Evolutionary conservation across 2,797 vertebrate species (phyloP).

Genomic region (Acanthopagrus latus): DNA sequence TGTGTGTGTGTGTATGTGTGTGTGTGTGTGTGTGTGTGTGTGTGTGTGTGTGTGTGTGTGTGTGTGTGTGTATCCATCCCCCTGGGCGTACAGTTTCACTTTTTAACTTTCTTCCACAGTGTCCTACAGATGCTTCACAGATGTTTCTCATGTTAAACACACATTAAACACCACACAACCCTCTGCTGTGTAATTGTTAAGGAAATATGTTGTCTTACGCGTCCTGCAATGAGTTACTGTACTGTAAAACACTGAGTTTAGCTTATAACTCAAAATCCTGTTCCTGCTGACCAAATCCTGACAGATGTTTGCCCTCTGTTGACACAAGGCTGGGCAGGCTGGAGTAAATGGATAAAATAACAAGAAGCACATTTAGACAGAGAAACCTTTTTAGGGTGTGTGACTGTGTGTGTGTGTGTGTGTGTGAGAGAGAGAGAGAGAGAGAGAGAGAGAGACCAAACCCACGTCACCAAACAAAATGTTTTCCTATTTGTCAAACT

Average conservation of each 20-base stretch:
- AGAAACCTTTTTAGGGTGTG: conserved; percentile 16
- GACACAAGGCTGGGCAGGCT: conserved; percentile 33
- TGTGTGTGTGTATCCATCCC: background rate
- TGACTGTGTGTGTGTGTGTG: background rate
- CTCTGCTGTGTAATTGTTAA: conserved; percentile 10
- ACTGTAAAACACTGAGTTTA: conserved; percentile 16
- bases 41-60: background rate
- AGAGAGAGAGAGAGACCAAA: background rate
- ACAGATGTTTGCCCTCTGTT: conserved; percentile 47
- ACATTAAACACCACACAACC: conserved; percentile 14
- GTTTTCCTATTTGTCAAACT: conserved; percentile 4
- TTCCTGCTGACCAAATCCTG: conserved; percentile 35
- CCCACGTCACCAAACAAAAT: background rate
- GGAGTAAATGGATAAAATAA: conserved; percentile 32
- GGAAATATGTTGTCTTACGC: conserved; percentile 25
- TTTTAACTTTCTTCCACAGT: conserved; percentile 27
- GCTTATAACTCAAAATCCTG: conserved; percentile 35
- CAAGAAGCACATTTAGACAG: conserved; percentile 22
- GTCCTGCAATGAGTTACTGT: conserved; percentile 26
- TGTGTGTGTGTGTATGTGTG: conserved; percentile 15
- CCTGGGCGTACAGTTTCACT: conserved; percentile 31
- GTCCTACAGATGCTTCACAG: conserved; percentile 42
- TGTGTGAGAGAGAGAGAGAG: no score
- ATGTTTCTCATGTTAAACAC: conserved; percentile 48
- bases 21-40: no score